Evolutionary conservation across 2,888 invertebrate species (phyloP).

Genomic region (Malthinus flaveolus): DNA sequence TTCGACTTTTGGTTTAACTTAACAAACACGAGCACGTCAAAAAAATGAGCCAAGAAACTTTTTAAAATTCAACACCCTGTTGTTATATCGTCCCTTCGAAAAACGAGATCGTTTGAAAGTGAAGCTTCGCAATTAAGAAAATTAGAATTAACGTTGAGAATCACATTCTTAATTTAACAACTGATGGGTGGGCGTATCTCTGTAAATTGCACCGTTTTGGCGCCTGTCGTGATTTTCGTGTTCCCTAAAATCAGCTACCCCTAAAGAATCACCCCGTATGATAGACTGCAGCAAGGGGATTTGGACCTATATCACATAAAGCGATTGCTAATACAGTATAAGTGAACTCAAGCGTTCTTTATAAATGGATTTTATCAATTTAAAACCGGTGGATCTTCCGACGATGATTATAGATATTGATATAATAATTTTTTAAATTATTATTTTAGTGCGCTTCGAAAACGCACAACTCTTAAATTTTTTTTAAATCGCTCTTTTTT

Average conservation of each 20-base stretch:
- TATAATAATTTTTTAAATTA: slow-evolving; percentile 21
- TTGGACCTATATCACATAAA: slow-evolving; percentile 51
- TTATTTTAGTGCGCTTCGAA: not conserved
- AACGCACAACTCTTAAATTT: not conserved
- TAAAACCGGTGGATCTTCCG: slow-evolving; percentile 42
- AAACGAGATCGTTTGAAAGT: slow-evolving; percentile 17
- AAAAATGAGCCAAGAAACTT: not conserved
- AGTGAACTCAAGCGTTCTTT: slow-evolving; percentile 55
- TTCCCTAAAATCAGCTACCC: slow-evolving; percentile 30
- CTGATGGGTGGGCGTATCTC: slow-evolving; percentile 48
- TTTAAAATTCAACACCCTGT: not conserved
- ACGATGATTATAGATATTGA: slow-evolving; percentile 26
- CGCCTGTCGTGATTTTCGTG: slow-evolving; percentile 50
- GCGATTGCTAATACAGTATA: slow-evolving; percentile 56
- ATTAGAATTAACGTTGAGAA: slow-evolving; percentile 37
- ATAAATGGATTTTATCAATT: slow-evolving; percentile 58
- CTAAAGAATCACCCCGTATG: slow-evolving; percentile 40
- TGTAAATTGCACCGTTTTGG: slow-evolving; percentile 50
- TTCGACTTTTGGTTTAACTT: not conserved
- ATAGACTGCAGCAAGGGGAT: slow-evolving; percentile 50
- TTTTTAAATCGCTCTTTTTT: too few relatives aligned
- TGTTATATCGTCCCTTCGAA: slow-evolving; percentile 12
- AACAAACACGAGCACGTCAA: not conserved
- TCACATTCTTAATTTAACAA: slow-evolving; percentile 54
- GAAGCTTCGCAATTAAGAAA: slow-evolving; percentile 30